phyloP scores from a whole-genome alignment of 2,113 vertebrate genomes.

The Manacus vitellinus region DNA sequence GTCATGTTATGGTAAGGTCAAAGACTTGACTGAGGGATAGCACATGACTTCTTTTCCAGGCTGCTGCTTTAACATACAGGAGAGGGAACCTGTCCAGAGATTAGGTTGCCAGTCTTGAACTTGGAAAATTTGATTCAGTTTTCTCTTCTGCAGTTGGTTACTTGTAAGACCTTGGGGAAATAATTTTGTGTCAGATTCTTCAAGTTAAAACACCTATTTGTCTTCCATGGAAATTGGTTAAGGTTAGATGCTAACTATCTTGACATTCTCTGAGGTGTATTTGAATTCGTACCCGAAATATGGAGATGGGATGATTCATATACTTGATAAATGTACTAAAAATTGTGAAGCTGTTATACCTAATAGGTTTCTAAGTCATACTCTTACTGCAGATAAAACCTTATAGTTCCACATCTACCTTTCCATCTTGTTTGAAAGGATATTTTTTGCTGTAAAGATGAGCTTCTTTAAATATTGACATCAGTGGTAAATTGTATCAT shows the following conservation, averaged over 20 bases:
- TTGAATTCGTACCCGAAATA: not conserved
- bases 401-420: not conserved
- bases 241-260: not conserved
- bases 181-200: not conserved
- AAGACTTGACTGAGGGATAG: not conserved
- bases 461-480: not conserved
- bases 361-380: not conserved
- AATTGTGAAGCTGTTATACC: not conserved
- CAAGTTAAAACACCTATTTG: not conserved
- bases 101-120: not conserved
- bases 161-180: not conserved
- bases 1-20: not conserved
- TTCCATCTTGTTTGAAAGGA: not conserved
- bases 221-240: conserved; percentile 15
- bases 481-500: not conserved
- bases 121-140: not conserved
- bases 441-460: not conserved
- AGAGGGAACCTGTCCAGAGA: not conserved
- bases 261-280: not conserved
- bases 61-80: not conserved
- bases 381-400: not conserved
- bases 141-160: not conserved
- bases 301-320: not conserved
- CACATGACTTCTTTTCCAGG: not conserved
- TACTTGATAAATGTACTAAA: not conserved